Evolutionary conservation across 2,888 invertebrate species (phyloP), one percentile per base, ranked within the genome.

Genomic region (Deilephila elpenor): DNA sequence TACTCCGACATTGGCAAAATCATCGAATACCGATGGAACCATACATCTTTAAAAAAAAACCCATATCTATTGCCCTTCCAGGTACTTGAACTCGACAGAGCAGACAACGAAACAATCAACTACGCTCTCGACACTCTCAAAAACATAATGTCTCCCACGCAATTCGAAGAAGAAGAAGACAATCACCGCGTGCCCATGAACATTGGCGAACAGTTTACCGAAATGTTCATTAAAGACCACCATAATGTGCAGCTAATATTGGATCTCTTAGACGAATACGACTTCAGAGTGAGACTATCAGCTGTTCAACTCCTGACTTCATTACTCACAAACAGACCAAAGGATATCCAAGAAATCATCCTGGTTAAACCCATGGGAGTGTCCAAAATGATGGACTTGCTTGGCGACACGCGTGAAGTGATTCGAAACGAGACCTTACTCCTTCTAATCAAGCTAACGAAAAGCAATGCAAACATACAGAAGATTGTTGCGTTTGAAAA

Each of bases 401-500:
- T 99, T 17, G 96, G 97, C 5, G 99, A 99, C 83, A 98, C 97
- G 73, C 95, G 99, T 80, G 99, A 99, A 95, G 98, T 99, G 0
- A 97, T 99, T 75, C 95, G 99, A 77, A 99, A 99, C 88, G 99
- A 99, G 93, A 98, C 98, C 0, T 92, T 99, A 14, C 91, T 99
- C 6, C 93, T 99, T 70, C 95, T 99, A 0, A 98, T 98, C 78
- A 98, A 98, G 84, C 92, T 99, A 81, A 99, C 99, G 0, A 97
- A 95, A 83, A 97, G 97, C 19, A 99, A 99, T 93, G 98, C 99
- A 0, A 99, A 99, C 89, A 98, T 99, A 83, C 99, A 99, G 90
- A 99, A 99, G 93, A 99, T 99, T 83, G 99, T 99, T 0, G 99
- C 99, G 0, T 99, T 99, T 89, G 99, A 99, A 90, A 99, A 99